These are phyloP conservation scores for Cyanoderma ruficeps DNA, from an alignment of 2,113 vertebrate species.

Conservation along the genomic window DNA sequence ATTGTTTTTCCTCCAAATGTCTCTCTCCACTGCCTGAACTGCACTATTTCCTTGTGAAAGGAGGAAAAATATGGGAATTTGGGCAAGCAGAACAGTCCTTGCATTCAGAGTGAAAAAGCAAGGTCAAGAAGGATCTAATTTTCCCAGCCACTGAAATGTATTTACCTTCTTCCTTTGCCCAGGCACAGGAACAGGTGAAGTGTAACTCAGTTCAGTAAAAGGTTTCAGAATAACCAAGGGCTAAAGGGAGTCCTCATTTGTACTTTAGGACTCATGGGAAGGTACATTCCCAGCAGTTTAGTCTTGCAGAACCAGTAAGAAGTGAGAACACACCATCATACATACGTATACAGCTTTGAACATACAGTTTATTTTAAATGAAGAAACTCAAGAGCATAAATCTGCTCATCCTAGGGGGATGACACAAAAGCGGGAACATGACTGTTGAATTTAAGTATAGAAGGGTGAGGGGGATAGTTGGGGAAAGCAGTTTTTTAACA, in stretches of 20 bases:
- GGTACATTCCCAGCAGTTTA: neutral
- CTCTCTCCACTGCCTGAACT: neutral
- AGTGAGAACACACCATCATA: neutral
- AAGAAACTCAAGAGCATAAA: neutral
- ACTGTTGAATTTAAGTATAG: neutral
- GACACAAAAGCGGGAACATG: neutral
- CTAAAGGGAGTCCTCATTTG: neutral
- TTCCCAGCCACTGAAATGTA: neutral
- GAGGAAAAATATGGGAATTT: conserved; percentile 1
- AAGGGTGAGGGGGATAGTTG: neutral
- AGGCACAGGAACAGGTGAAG: neutral
- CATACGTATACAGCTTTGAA: neutral
- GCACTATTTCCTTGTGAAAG: conserved; percentile 2
- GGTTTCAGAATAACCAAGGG: neutral
- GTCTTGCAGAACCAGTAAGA: neutral
- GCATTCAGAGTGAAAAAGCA: neutral
- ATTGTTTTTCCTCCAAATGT: conserved; percentile 42
- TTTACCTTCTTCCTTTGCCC: neutral
- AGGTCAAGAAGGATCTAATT: conserved; percentile 20
- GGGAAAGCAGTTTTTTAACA: neutral
- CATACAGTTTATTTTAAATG: neutral
- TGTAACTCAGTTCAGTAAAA: neutral
- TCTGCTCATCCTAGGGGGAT: neutral
- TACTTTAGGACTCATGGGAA: neutral
- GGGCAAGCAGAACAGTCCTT: neutral